A percentile compares a stretch with the other conserved stretches of the same genome.
These are phyloP conservation scores for Tursiops truncatus DNA, from an alignment of 2,113 vertebrate species.

Conservation along the genomic window DNA sequence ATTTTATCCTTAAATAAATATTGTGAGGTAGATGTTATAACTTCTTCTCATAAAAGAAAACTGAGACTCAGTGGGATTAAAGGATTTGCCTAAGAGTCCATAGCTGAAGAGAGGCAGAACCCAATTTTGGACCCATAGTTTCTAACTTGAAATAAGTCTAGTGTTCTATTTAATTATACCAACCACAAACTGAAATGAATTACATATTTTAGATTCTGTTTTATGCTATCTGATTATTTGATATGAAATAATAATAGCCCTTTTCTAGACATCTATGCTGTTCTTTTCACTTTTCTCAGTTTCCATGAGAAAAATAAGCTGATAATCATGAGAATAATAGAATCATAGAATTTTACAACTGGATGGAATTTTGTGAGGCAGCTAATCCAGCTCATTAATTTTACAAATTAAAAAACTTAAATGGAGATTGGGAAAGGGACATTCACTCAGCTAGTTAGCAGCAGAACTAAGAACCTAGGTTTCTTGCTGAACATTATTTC, in stretches of 20 bases:
- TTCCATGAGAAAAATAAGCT: constrained; percentile 38
- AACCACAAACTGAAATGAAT: not conserved
- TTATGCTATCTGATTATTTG: not conserved
- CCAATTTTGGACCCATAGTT: not conserved
- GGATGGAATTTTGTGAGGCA: not conserved
- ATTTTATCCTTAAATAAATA: constrained; percentile 23
- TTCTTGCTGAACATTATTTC: not conserved
- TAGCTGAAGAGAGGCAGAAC: not conserved
- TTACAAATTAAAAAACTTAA: constrained; percentile 18
- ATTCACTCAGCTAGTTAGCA: not conserved
- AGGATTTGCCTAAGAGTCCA: not conserved
- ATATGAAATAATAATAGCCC: not conserved
- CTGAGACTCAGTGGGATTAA: not conserved
- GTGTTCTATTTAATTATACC: not conserved
- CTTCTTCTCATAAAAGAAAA: not conserved
- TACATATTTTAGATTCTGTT: constrained; percentile 42
- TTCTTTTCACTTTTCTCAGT: constrained; percentile 14
- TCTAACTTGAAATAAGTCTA: not conserved
- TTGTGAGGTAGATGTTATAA: not conserved
- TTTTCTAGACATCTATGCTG: not conserved
- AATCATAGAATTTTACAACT: not conserved
- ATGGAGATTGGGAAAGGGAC: not conserved
- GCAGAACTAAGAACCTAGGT: not conserved
- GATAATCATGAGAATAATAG: not conserved
- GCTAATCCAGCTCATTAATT: not conserved